Conservation (phyloP, 1,140 invertebrate genomes). For the Ridgeia piscesae region DNA sequence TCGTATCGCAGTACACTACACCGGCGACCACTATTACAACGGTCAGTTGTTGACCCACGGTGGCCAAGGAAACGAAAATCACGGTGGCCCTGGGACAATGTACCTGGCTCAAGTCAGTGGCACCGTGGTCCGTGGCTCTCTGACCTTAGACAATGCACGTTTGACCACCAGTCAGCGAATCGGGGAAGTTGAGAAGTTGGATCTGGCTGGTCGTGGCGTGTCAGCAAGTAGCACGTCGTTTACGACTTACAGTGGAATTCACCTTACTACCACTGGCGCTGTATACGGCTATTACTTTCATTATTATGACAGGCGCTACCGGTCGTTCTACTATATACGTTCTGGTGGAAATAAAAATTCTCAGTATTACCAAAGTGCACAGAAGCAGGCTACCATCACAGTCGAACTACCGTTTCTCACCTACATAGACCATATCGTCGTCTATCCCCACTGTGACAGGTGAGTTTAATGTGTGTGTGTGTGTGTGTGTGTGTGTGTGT, state of each 20-base stretch:
- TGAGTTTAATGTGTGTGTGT: no score
- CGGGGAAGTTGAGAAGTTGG: slow-evolving; percentile 35
- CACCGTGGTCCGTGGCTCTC: slow-evolving; percentile 26
- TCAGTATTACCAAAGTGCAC: slow-evolving; percentile 2
- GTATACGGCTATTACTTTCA: slow-evolving; percentile 1
- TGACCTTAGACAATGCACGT: slow-evolving; percentile 36
- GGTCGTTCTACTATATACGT: background rate
- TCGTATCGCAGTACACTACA: slow-evolving; percentile 43
- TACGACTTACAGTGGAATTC: background rate
- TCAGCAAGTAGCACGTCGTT: background rate
- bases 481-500: no score
- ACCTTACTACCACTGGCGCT: background rate
- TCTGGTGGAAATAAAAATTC: background rate
- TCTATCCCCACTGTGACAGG: slow-evolving; percentile 35
- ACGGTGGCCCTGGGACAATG: slow-evolving; percentile 42
- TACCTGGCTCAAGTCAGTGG: slow-evolving; percentile 35
- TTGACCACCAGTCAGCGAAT: slow-evolving; percentile 34
- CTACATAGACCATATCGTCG: slow-evolving; percentile 33
- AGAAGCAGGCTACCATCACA: slow-evolving; percentile 25
- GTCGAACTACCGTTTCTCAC: slow-evolving; percentile 34
- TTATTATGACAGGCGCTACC: background rate
- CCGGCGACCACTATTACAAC: slow-evolving; percentile 38
- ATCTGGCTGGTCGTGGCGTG: slow-evolving; percentile 19
- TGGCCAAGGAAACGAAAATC: slow-evolving; percentile 35
- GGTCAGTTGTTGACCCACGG: slow-evolving; percentile 40